These are phyloP conservation scores for Hetaerina titia DNA, from an alignment of 2,888 invertebrate genomes.

Conservation along the genomic window DNA sequence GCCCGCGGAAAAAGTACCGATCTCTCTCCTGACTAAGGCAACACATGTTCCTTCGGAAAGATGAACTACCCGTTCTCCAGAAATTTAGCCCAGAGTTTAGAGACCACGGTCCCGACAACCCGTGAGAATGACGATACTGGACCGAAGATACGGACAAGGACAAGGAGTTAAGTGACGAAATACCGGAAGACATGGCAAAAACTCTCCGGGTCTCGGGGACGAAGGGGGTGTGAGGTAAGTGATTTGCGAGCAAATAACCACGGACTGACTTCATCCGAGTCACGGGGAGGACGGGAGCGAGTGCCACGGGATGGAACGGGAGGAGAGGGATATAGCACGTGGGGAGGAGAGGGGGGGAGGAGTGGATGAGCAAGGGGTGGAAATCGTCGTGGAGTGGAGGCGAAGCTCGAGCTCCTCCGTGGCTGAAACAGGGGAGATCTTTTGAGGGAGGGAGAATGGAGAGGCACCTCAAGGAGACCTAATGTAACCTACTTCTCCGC, in stretches of 20 bases:
- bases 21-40: too few relatives aligned
- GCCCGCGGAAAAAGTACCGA: too few relatives aligned
- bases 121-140: not conserved
- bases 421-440: too few relatives aligned
- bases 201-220: not conserved
- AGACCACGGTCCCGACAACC: not conserved
- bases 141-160: not conserved
- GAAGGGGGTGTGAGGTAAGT: not conserved
- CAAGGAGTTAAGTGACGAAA: not conserved
- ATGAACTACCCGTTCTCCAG: too few relatives aligned
- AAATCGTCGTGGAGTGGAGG: not conserved
- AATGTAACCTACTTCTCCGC: not conserved
- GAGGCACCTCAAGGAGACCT: not conserved
- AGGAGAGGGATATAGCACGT: not conserved
- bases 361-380: not conserved
- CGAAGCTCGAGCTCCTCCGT: too few relatives aligned
- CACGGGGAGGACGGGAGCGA: not conserved
- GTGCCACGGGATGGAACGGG: not conserved
- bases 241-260: not conserved
- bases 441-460: not conserved
- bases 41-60: too few relatives aligned
- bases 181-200: not conserved
- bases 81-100: too few relatives aligned
- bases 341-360: not conserved
- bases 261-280: not conserved